Evolutionary conservation across 1,140 invertebrate genomes (phyloP).

Genomic region (Hyles vespertilio): DNA sequence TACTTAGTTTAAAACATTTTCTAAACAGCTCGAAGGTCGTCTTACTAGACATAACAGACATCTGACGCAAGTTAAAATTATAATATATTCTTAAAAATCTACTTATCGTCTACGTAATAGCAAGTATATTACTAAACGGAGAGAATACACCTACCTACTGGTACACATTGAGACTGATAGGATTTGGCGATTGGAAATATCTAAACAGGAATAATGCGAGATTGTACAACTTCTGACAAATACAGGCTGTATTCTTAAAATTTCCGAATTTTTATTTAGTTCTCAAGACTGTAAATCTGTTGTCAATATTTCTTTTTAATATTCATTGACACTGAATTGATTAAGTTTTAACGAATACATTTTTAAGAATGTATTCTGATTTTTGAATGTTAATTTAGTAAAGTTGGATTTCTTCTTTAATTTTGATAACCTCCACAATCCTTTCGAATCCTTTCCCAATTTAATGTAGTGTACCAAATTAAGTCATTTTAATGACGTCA

Average conservation of each 20-base stretch:
- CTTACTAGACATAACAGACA: constrained; percentile 36
- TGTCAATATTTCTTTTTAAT: no score
- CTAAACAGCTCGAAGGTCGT: constrained; percentile 54
- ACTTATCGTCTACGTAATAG: constrained; percentile 21
- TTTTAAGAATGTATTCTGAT: neutral
- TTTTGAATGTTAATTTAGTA: neutral
- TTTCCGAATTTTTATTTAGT: neutral
- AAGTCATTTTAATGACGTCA: constrained; percentile 1
- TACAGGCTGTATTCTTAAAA: constrained; percentile 37
- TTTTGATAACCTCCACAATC: neutral
- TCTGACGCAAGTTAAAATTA: constrained; percentile 66
- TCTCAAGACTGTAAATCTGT: no score
- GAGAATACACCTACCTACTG: constrained; percentile 16
- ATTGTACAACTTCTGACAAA: constrained; percentile 55
- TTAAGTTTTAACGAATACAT: neutral
- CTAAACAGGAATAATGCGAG: constrained; percentile 12
- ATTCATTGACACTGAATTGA: neutral
- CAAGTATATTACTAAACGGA: constrained; percentile 19
- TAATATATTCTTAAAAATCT: constrained; percentile 26
- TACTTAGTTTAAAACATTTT: constrained; percentile 61
- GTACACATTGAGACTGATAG: constrained; percentile 25
- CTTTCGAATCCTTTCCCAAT: constrained; percentile 13
- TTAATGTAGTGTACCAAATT: constrained; percentile 22
- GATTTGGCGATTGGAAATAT: constrained; percentile 31
- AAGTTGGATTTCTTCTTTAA: neutral